Evolutionary conservation across 2,888 invertebrate genomes (phyloP).

Genomic region (Limenitis arthemis): DNA sequence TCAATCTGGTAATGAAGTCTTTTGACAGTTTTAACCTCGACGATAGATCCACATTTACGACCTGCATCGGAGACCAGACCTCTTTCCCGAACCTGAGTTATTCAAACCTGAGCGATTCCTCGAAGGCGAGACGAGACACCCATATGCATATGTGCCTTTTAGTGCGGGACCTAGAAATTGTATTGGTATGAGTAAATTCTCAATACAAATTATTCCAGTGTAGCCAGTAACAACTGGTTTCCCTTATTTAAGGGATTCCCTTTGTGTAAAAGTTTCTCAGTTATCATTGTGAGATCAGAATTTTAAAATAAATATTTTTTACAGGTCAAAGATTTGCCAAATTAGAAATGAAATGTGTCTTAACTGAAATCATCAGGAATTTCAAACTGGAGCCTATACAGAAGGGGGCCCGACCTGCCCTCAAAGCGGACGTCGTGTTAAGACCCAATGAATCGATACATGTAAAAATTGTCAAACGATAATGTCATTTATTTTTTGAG

Average conservation of each 20-base stretch:
- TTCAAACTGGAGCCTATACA: slow-evolving; percentile 65
- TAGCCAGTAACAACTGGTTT: not conserved
- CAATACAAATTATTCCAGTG: not conserved
- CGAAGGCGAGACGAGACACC: slow-evolving; percentile 66
- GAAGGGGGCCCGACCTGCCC: slow-evolving; percentile 48
- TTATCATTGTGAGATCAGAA: not conserved
- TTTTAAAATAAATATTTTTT: slow-evolving; percentile 4
- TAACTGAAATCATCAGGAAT: slow-evolving; percentile 67
- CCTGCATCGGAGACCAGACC: slow-evolving; percentile 35
- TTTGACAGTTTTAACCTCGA: too few relatives aligned
- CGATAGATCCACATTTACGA: too few relatives aligned
- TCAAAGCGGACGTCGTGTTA: slow-evolving; percentile 62
- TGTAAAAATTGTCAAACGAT: slow-evolving; percentile 37
- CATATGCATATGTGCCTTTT: slow-evolving; percentile 76
- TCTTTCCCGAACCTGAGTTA: too few relatives aligned
- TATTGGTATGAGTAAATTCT: slow-evolving; percentile 58
- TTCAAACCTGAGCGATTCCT: slow-evolving; percentile 69
- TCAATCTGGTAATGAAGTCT: too few relatives aligned
- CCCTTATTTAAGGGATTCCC: not conserved
- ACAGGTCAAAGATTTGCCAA: slow-evolving; percentile 78
- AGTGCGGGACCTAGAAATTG: slow-evolving; percentile 79
- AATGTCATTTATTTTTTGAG: not conserved
- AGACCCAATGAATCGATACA: slow-evolving; percentile 50
- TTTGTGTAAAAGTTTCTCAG: not conserved
- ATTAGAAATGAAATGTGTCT: slow-evolving; percentile 74